Conservation (phyloP, 2,113 vertebrate species). For the Chaetops frenatus region DNA sequence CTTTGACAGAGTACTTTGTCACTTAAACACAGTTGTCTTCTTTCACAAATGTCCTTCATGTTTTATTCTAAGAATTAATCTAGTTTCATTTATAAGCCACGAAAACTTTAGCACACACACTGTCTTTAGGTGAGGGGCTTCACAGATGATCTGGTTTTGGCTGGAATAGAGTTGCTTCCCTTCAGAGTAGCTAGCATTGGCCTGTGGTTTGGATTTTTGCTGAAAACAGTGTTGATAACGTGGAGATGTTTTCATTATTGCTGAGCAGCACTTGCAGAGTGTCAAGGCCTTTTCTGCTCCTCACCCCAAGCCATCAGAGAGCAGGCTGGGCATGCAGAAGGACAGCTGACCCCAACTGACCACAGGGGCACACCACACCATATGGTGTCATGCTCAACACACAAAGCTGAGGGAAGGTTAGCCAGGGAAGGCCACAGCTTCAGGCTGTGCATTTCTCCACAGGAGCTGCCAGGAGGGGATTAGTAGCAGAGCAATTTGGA, state of each 20-base stretch:
- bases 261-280: background rate
- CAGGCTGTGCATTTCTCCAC: accelerated
- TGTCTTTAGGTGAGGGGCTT: background rate
- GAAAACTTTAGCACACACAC: background rate
- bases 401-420: background rate
- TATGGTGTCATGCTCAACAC: background rate
- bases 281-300: background rate
- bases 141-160: background rate
- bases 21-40: background rate
- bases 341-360: background rate
- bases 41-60: background rate
- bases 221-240: background rate
- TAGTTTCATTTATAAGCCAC: background rate
- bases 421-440: background rate
- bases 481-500: background rate
- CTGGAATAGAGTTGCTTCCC: background rate
- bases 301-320: background rate
- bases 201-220: background rate
- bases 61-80: background rate
- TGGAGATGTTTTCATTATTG: background rate
- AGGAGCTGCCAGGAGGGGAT: background rate
- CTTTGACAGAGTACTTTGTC: background rate
- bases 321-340: background rate
- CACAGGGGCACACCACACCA: background rate
- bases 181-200: background rate